Evolutionary conservation across 2,888 invertebrate genomes (phyloP).

Genomic region (Drepana falcataria): DNA sequence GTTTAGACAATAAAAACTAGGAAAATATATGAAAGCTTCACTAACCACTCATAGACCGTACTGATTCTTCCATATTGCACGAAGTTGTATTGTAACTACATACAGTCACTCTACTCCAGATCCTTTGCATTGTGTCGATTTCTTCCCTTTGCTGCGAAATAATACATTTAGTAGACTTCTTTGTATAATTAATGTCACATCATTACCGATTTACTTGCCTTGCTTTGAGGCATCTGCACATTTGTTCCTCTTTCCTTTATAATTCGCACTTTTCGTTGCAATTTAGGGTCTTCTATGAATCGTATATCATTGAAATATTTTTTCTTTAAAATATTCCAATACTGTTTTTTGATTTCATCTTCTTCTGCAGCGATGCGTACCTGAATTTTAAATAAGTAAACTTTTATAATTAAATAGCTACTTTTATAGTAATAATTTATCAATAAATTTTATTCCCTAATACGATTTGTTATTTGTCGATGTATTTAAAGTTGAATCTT

Average conservation of each 20-base stretch:
- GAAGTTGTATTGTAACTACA: slow-evolving; percentile 53
- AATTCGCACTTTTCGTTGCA: slow-evolving; percentile 56
- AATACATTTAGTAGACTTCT: not conserved
- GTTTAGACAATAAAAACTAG: not conserved
- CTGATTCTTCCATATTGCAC: slow-evolving; percentile 52
- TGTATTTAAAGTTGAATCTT: too few relatives aligned
- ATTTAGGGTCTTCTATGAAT: slow-evolving; percentile 34
- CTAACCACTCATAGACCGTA: slow-evolving; percentile 65
- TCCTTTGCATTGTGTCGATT: slow-evolving; percentile 69
- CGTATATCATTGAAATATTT: slow-evolving; percentile 47
- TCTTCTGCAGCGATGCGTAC: slow-evolving; percentile 62
- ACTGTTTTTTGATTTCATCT: slow-evolving; percentile 68
- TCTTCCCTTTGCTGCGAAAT: slow-evolving; percentile 63
- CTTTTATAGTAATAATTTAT: too few relatives aligned
- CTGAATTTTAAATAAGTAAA: slow-evolving; percentile 28
- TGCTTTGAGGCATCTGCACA: slow-evolving; percentile 69
- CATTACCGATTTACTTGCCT: slow-evolving; percentile 33
- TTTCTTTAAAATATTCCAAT: slow-evolving; percentile 63
- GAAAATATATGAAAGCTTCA: slow-evolving; percentile 16
- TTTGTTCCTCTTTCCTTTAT: slow-evolving; percentile 67
- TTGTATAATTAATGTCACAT: not conserved
- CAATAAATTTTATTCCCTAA: too few relatives aligned
- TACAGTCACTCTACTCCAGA: slow-evolving; percentile 67
- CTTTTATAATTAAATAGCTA: too few relatives aligned
- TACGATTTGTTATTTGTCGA: too few relatives aligned